Percentiles rank a stretch among this genome's conserved stretches.
These are phyloP conservation scores for Abramis brama DNA, from an alignment of 2,113 vertebrate species.

Conservation along the genomic window DNA sequence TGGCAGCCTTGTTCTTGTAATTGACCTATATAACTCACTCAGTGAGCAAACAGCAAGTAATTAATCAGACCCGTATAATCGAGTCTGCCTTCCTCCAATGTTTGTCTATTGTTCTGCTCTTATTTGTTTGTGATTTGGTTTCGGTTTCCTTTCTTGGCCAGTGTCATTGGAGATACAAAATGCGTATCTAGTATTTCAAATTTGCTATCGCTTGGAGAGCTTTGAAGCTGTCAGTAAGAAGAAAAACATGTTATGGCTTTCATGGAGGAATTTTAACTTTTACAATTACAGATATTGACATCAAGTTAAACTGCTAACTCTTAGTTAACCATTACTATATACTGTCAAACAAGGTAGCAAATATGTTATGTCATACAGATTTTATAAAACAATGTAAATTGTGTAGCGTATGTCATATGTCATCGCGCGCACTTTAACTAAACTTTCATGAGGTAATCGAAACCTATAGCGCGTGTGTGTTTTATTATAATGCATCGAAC, in stretches of 20 bases:
- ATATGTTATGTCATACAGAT: no score
- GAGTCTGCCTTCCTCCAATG: neutral
- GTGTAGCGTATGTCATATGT: no score
- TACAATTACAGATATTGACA: no score
- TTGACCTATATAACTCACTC: no score
- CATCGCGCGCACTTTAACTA: no score
- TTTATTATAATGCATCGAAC: no score
- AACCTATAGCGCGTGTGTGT: no score
- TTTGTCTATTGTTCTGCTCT: neutral
- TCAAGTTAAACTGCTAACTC: no score
- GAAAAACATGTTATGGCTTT: neutral
- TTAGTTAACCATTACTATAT: neutral
- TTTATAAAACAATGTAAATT: no score
- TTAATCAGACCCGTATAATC: neutral
- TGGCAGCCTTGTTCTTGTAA: neutral
- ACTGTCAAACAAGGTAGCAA: neutral
- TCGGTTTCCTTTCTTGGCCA: neutral
- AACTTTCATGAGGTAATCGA: no score
- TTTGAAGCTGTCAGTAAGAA: neutral
- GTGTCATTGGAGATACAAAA: neutral
- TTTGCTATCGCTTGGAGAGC: neutral
- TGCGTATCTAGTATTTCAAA: neutral
- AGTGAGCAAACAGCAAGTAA: neutral
- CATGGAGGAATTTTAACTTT: no score
- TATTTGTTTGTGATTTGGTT: neutral